These are phyloP conservation scores for Trypoxylon attenuatum DNA, from an alignment of 2,888 invertebrate genomes.

Conservation along the genomic window DNA sequence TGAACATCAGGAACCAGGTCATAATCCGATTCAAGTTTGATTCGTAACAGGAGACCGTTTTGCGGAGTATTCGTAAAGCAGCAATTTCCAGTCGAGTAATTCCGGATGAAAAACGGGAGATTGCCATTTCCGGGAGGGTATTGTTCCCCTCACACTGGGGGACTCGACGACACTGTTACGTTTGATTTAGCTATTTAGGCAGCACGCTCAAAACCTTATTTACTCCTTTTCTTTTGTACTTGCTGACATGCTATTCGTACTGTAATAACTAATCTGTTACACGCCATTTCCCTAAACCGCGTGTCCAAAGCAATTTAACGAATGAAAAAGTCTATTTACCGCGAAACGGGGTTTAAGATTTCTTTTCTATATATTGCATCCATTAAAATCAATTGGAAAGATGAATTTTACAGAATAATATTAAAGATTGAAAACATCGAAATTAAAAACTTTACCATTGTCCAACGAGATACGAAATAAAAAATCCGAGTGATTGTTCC, in stretches of 20 bases:
- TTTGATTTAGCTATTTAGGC: not conserved
- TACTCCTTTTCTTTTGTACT: too few species aligned
- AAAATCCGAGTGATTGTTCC: conserved; percentile 1
- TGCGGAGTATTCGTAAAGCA: conserved; percentile 21
- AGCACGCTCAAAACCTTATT: conserved; percentile 3
- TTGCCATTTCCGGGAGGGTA: conserved; percentile 60
- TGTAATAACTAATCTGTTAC: too few species aligned
- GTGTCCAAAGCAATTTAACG: too few species aligned
- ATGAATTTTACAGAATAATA: too few species aligned
- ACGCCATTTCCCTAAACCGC: too few species aligned
- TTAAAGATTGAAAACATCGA: too few species aligned
- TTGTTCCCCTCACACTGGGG: conserved; percentile 33
- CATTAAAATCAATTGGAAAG: too few species aligned
- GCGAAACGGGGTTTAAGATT: too few species aligned
- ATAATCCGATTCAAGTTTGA: too few species aligned
- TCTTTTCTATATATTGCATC: too few species aligned
- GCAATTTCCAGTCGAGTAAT: conserved; percentile 28
- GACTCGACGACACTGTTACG: conserved; percentile 9
- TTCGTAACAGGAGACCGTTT: not conserved
- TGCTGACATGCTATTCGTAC: too few species aligned
- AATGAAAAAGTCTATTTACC: too few species aligned
- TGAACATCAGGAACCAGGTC: not conserved
- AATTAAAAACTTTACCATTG: conserved; percentile 47
- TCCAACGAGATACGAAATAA: conserved; percentile 29
- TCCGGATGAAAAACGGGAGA: conserved; percentile 37